Evolutionary conservation across 2,797 vertebrate genomes (phyloP), one percentile per base, ranked within the genome.

Genomic region (Phalloptychus januarius): DNA sequence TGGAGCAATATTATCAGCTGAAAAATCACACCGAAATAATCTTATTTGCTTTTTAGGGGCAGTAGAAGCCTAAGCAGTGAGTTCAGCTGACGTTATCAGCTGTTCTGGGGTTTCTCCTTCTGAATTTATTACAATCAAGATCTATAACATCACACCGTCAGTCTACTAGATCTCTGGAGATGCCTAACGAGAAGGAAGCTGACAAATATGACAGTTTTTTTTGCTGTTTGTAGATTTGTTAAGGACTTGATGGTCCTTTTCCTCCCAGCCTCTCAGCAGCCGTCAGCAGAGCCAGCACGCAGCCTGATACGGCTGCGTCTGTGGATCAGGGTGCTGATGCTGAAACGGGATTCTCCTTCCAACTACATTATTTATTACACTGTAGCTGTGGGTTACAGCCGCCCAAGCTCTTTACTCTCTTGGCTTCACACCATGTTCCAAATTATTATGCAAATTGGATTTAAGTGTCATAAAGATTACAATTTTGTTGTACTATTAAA

Each of bases 321-420:
- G 58, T 5, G 5, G n/a, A 61, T 16, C 28, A 15, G 20, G 12
- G n/a, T 7, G 5, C 4, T 12, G 28, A 15, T 0, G 56, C 7
- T 61, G 58, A 61, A 61, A 61, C 33, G 6, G 31, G 58, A 61
- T 61, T 61, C 31, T 12, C 1, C 5, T 15, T 61, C 58, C 58
- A 61, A 18, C 31, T 61, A 61, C 31, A 61, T 61, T 61, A 61
- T 61, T 61, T 61, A 61, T 61, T 61, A 61, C 31, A 33, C 58
- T 33, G 28, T 33, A 63, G 6, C 58, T 36, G 58, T 3, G 16
- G 58, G 31, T 63, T 36, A 36, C 58, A 7, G 58, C 31, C 15
- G 16, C 20, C 58, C 31, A 63, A 18, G 2, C 28, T 63, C 58
- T 63, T 63, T 63, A 63, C 13, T 18, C 6, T 63, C 28, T 61